Conservation (phyloP, 1,140 invertebrate genomes). For the Pogonomyrmex barbatus region DNA sequence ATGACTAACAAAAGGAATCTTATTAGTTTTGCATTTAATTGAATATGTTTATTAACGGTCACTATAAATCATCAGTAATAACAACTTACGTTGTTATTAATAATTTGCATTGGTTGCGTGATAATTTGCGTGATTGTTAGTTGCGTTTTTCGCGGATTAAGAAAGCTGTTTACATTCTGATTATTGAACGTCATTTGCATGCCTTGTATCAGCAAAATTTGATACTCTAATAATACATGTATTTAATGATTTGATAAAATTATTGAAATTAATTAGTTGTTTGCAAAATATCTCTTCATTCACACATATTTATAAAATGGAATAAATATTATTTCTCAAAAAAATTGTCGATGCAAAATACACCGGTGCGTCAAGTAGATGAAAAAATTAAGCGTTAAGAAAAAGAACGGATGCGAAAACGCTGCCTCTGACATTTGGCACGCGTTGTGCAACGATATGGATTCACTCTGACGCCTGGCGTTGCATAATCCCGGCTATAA, state of each 20-base stretch:
- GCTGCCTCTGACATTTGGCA: constrained; percentile 21
- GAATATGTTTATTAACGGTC: background rate
- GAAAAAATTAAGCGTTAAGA: background rate
- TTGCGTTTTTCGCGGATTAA: background rate
- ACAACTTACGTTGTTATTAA: background rate
- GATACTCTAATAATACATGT: background rate
- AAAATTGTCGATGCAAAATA: background rate
- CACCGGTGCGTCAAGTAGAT: background rate
- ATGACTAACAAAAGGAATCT: background rate
- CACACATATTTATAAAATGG: background rate
- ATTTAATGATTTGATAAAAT: background rate
- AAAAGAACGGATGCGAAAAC: background rate
- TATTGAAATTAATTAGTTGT: background rate
- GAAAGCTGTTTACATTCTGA: background rate
- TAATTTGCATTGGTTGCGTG: background rate
- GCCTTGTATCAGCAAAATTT: background rate
- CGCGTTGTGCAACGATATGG: constrained; percentile 38
- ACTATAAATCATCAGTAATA: background rate
- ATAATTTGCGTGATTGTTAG: background rate
- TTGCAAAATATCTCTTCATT: background rate
- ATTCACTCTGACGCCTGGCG: constrained; percentile 44
- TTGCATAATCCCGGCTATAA: constrained; percentile 54
- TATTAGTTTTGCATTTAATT: background rate
- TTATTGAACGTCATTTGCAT: background rate
- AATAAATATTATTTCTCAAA: background rate